A percentile compares a stretch with the other conserved stretches of the same genome.
These are phyloP conservation scores for Chaenocephalus aceratus DNA, from an alignment of 2,113 vertebrate species.

Conservation along the genomic window DNA sequence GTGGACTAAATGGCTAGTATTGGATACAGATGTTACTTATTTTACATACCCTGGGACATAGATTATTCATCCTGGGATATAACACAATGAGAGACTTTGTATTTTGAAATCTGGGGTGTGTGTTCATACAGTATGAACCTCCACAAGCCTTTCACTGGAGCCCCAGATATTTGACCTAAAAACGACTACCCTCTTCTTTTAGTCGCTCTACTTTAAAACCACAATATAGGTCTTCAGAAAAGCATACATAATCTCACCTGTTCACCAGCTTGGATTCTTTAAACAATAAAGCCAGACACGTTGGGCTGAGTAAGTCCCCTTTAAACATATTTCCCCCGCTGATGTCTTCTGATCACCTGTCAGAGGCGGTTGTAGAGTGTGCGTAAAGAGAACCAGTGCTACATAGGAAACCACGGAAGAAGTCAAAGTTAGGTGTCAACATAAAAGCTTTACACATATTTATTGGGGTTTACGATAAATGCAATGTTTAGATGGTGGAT, in stretches of 20 bases:
- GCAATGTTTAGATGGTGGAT: rapidly evolving
- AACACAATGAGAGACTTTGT: background rate
- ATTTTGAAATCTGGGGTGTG: background rate
- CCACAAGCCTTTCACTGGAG: background rate
- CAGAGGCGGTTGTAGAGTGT: slow-evolving; percentile 38
- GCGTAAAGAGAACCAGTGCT: slow-evolving; percentile 16
- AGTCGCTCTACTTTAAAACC: background rate
- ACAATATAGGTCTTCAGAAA: background rate
- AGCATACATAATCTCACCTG: background rate
- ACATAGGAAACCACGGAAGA: slow-evolving; percentile 27
- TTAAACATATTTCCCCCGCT: slow-evolving; percentile 70
- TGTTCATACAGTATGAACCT: slow-evolving; percentile 17
- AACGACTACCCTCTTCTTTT: background rate
- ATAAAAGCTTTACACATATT: slow-evolving; percentile 17
- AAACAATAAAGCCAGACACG: slow-evolving; percentile 9
- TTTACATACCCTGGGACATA: background rate
- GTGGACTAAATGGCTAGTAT: background rate
- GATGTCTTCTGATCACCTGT: slow-evolving; percentile 81
- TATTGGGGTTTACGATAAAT: background rate
- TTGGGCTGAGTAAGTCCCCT: slow-evolving; percentile 62
- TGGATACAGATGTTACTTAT: background rate
- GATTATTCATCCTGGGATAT: background rate
- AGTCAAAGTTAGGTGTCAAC: background rate
- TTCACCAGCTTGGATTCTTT: background rate
- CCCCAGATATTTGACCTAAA: slow-evolving; percentile 37